Evolutionary conservation across 2,113 vertebrate genomes (phyloP).

Genomic region (Toxotes chatareus): DNA sequence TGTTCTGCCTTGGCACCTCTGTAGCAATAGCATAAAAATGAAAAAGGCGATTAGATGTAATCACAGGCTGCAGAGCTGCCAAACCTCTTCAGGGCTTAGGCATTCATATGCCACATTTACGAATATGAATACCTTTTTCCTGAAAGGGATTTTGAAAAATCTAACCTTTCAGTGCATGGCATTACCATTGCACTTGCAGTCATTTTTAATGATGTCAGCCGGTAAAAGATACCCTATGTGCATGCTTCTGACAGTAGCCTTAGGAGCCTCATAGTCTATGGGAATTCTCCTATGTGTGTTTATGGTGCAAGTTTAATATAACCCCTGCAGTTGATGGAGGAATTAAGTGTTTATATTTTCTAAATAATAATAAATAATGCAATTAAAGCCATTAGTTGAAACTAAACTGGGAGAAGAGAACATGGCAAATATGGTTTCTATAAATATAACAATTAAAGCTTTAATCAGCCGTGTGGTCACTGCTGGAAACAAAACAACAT

Average conservation of each 20-base stretch:
- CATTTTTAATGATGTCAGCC: constrained; percentile 62
- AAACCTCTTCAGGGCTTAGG: constrained; percentile 71
- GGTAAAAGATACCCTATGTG: constrained; percentile 49
- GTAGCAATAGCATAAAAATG: constrained; percentile 58
- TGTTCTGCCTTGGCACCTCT: constrained; percentile 77
- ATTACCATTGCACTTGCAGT: constrained; percentile 73
- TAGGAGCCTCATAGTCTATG: constrained; percentile 12
- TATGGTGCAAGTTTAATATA: constrained; percentile 18
- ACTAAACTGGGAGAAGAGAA: constrained; percentile 2
- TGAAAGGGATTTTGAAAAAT: constrained; percentile 59
- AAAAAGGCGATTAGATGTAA: constrained; percentile 63
- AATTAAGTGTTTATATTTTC: constrained; percentile 17
- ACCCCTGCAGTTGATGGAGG: not conserved
- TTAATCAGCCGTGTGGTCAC: not conserved
- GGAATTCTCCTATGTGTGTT: constrained; percentile 23
- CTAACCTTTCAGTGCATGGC: constrained; percentile 75
- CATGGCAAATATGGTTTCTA: not conserved
- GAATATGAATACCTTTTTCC: constrained; percentile 72
- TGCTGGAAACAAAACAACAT: constrained; percentile 6
- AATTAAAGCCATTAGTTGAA: constrained; percentile 13
- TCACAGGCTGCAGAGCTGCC: constrained; percentile 77
- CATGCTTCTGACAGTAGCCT: constrained; percentile 64
- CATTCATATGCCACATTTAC: constrained; percentile 71
- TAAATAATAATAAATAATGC: constrained; percentile 19
- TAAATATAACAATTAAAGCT: not conserved